Base-by-base conservation (phyloP, 2,888 invertebrate species). In the Conus canariensis region DNA sequence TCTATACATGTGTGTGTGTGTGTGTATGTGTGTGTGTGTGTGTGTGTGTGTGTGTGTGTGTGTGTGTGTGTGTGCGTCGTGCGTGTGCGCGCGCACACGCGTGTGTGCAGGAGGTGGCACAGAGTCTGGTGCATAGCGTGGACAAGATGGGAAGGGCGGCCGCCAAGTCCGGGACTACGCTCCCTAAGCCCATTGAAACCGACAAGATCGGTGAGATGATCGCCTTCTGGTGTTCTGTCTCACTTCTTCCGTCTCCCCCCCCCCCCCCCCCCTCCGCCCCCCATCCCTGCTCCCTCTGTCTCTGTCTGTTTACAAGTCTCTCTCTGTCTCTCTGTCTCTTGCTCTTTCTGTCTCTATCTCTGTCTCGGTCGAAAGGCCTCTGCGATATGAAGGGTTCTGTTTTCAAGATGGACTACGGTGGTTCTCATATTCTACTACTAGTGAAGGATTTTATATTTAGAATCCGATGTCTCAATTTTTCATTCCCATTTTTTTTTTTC, bases 1-100 rank as follows among this genome's bases (percentile, higher is more conserved):
- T 45, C 45, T 45, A 16, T 60, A 5, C 14, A 16, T 67, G 16
- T 19, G 56, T 83, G 19, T 83, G n/a, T 87, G 56, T 70, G 70
- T 67, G 87, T 86, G 70, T 70, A 45, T 67, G 87, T 87, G 74
- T 70, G 67, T 22, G 87, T 70, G 60, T 19, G 83, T 83, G 83
- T 64, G 64, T 64, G 64, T 64, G 64, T 64, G 64, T 64, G 64
- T 64, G 64, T 64, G 64, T 64, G 64, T 64, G 64, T 64, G 64
- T 64, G 64, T 74, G 74, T 74, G 74, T 74, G 74, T 74, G 74
- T 74, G 74, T 74, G 74, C 6, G 74, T 74, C n/a, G 74, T 74
- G 74, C 19, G 74, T 74, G 74, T 74, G 74, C 16, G 64, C 4
- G 7, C 16, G 64, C 16, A 16, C 16, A 7, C 16, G 64, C 16